These are phyloP conservation scores for Hyla sarda DNA, from an alignment of 2,113 vertebrate genomes.

Conservation along the genomic window DNA sequence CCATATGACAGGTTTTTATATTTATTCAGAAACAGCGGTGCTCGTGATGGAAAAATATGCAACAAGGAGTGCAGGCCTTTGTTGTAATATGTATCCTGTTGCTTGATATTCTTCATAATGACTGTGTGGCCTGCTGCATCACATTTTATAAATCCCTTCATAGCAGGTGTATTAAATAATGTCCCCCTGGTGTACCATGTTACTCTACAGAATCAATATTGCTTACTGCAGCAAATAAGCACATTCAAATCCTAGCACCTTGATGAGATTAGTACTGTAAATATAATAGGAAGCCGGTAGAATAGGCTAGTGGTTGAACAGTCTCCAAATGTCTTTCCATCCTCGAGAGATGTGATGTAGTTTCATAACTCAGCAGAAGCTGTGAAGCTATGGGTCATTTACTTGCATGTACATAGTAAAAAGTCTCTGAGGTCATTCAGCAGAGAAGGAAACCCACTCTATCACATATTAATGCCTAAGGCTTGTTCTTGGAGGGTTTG, in stretches of 20 bases:
- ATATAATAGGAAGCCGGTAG: conserved; percentile 16
- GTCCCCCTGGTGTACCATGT: background rate
- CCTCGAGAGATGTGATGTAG: conserved; percentile 4
- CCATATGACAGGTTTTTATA: background rate
- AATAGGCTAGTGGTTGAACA: background rate
- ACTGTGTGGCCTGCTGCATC: background rate
- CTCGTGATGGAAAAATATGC: conserved; percentile 1
- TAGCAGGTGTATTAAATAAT: conserved; percentile 30
- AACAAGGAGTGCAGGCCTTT: conserved; percentile 7
- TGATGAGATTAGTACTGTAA: conserved; percentile 32
- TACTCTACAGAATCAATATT: conserved; percentile 32
- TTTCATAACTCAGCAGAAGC: conserved; percentile 29
- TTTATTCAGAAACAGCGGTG: background rate
- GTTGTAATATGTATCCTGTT: conserved; percentile 31
- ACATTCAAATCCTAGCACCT: conserved; percentile 14
- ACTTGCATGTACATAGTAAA: conserved; percentile 64
- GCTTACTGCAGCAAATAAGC: conserved; percentile 30
- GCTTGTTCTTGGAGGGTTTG: conserved; percentile 67
- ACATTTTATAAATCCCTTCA: conserved; percentile 30
- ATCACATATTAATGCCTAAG: conserved; percentile 79
- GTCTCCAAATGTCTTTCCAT: conserved; percentile 2
- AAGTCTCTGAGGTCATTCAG: conserved; percentile 73
- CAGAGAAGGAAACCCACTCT: conserved; percentile 69
- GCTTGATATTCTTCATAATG: conserved; percentile 32
- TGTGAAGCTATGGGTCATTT: conserved; percentile 67